A percentile compares a stretch with the other conserved stretches of the same genome.
phyloP scores from a whole-genome alignment of 1,140 invertebrate species.

The Trichonephila inaurata region DNA sequence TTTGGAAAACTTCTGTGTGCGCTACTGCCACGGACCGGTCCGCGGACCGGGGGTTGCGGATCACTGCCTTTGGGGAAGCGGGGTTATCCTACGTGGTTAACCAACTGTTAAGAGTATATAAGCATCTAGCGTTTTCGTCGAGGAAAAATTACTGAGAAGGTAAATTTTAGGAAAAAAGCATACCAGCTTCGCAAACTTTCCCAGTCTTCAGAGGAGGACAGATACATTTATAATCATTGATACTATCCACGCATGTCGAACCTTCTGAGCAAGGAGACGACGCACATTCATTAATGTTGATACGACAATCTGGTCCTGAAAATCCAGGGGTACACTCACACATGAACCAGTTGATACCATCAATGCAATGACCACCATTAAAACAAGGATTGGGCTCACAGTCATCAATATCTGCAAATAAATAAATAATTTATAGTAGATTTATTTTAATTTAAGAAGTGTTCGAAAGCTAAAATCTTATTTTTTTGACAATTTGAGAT shows the following conservation, averaged over 20 bases:
- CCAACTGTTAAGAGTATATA: no score
- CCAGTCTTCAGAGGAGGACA: constrained; percentile 93
- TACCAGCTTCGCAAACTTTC: constrained; percentile 88
- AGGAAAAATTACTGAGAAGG: no score
- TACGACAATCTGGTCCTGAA: constrained; percentile 82
- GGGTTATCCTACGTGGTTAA: no score
- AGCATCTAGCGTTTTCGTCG: no score
- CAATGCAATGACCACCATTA: constrained; percentile 82
- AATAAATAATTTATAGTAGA: background rate
- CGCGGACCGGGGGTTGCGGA: no score
- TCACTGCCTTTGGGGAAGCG: no score
- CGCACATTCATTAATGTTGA: constrained; percentile 81
- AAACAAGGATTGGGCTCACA: constrained; percentile 80
- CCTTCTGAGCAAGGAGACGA: constrained; percentile 79
- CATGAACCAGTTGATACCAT: constrained; percentile 88
- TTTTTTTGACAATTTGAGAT: no score
- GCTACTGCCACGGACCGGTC: no score
- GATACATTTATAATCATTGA: constrained; percentile 88
- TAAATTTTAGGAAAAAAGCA: background rate
- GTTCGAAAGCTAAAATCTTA: no score
- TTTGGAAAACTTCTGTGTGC: no score
- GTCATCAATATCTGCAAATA: constrained; percentile 78
- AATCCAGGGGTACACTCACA: constrained; percentile 89
- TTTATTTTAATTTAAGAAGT: background rate
- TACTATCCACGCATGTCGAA: constrained; percentile 78